Conservation (phyloP, 2,113 vertebrate species). For the Sorex fumeus region DNA sequence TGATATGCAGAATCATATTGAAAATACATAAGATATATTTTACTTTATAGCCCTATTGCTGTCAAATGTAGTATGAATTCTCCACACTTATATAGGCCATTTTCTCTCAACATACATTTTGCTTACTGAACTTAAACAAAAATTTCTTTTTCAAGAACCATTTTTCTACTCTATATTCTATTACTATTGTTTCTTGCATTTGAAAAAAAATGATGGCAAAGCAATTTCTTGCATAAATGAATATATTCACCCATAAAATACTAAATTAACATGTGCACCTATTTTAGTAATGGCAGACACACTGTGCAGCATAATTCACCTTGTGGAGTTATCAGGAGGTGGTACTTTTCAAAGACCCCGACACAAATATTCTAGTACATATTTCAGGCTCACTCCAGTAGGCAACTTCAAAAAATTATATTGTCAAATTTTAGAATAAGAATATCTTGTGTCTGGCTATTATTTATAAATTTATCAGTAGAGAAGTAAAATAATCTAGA, state of each 20-base stretch:
- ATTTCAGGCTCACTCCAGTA: neutral
- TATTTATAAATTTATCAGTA: constrained; percentile 2
- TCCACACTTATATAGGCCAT: neutral
- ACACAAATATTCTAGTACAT: neutral
- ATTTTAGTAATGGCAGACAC: neutral
- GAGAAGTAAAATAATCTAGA: neutral
- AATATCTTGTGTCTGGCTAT: constrained; percentile 23
- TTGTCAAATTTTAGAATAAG: neutral
- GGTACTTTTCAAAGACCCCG: neutral
- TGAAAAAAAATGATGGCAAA: neutral
- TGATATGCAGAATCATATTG: neutral
- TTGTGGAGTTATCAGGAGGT: neutral
- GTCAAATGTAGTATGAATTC: neutral
- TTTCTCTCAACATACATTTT: constrained; percentile 3
- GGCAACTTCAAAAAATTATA: constrained; percentile 5
- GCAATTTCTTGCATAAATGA: neutral
- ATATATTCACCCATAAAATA: neutral
- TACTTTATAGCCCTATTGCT: neutral
- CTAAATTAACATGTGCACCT: neutral
- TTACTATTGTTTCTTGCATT: neutral
- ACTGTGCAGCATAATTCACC: neutral
- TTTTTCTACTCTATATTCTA: neutral
- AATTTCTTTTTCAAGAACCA: neutral
- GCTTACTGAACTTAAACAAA: neutral
- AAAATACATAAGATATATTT: neutral